Conservation (phyloP, 2,888 invertebrate genomes). For the Drosophila mimica region DNA sequence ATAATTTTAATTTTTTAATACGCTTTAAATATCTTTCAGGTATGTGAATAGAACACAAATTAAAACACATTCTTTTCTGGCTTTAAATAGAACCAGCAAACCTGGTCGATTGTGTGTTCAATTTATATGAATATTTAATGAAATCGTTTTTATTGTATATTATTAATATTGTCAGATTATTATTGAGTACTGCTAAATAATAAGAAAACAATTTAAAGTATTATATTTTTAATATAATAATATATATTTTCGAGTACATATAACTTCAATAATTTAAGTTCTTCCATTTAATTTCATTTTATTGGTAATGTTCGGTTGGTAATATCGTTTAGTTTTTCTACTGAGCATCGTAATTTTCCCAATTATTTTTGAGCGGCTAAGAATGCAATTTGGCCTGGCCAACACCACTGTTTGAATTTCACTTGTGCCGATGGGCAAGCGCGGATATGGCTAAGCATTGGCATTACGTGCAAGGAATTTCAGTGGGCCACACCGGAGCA, state of each 20-base stretch:
- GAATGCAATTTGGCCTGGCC: conserved; percentile 40
- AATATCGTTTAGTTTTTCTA: background rate
- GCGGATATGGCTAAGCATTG: conserved; percentile 70
- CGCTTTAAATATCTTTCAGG: background rate
- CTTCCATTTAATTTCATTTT: background rate
- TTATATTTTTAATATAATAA: background rate
- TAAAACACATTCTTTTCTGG: background rate
- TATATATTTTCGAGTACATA: background rate
- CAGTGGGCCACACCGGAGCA: conserved; percentile 32
- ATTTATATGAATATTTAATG: background rate
- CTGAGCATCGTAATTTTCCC: conserved; percentile 35
- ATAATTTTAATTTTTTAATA: conserved; percentile 17
- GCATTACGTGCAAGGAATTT: conserved; percentile 70
- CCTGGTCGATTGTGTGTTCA: too few relatives aligned
- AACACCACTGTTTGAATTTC: conserved; percentile 51
- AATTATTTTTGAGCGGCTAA: conserved; percentile 42
- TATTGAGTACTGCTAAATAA: background rate
- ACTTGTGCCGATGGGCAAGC: conserved; percentile 57
- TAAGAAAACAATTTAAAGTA: background rate
- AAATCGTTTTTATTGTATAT: background rate
- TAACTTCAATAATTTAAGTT: background rate
- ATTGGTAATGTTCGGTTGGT: background rate
- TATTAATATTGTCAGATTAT: background rate
- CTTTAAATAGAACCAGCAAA: too few relatives aligned
- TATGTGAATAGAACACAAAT: background rate